Evolutionary conservation across 2,888 invertebrate species (phyloP), one percentile per base, ranked within the genome.

Genomic region (Parnassius orleans): DNA sequence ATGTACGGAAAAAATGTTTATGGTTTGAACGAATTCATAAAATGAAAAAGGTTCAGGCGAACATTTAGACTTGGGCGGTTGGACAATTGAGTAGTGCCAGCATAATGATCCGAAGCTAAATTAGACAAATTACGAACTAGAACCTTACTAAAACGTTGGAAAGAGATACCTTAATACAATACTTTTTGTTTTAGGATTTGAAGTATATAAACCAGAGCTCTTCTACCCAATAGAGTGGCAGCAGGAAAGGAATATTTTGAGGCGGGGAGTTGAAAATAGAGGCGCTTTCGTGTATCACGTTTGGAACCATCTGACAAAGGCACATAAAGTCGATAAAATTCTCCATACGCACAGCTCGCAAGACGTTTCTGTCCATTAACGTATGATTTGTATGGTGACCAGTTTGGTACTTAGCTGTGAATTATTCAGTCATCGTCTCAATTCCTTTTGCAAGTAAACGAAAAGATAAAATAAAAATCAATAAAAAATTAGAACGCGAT

Each of bases 221-320:
- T 95, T 96, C 76, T 96, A 95, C 78, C 94, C 95, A 0, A 86
- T 96, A 33, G 89, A 88, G 46, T 95, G 94, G 91, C 77, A 79
- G 62, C 78, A 93, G 9, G 95, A 93, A 78, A 77, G 1, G 78
- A 92, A 66, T 95, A 94, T 76, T 95, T 95, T 72, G 81, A 90
- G 48, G 77, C 81, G 76, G 86, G 11, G 73, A 86, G 48, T 70
- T 85, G 0, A 93, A 62, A 78, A 65, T 10, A 63, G 68, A 11
- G 67, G 71, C 10, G 73, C 75, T 0, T 79, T 77, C 64, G 68
- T 75, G 0, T 76, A 80, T 55, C 79, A 81, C 51, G 59, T 83
- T 0, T 83, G 81, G 81, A 81, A 78, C 53, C 72, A 77, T 43
- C 12, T 77, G 2, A 76, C 78, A 0, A 58, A 63, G 10, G 41